Conservation (phyloP, 2,113 vertebrate genomes). For the Tauraco erythrolophus region DNA sequence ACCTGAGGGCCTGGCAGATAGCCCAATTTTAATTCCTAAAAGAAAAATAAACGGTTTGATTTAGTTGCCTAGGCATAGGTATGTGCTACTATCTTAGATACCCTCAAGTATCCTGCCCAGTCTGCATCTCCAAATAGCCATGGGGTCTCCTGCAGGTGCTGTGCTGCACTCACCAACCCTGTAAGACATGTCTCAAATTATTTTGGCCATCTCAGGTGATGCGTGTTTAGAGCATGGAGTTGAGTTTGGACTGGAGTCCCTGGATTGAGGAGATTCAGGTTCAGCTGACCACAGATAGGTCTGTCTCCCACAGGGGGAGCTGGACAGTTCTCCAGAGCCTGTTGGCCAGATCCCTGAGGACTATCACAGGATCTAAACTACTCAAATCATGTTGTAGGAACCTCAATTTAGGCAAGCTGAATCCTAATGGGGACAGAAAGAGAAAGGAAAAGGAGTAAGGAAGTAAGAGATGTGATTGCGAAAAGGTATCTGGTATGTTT, state of each 20-base stretch:
- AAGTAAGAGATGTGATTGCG: not conserved
- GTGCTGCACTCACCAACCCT: not conserved
- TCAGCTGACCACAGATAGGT: not conserved
- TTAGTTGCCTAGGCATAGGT: not conserved
- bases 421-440: not conserved
- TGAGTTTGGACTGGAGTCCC: not conserved
- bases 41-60: no score
- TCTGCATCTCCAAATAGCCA: not conserved
- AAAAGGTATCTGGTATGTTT: rapidly evolving
- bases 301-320: not conserved
- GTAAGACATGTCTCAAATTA: not conserved
- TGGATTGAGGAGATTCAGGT: not conserved
- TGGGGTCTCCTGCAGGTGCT: not conserved
- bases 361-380: not conserved
- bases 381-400: not conserved
- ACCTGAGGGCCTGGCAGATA: not conserved
- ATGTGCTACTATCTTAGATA: not conserved
- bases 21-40: not conserved
- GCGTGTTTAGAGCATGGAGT: not conserved
- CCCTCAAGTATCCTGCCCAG: not conserved
- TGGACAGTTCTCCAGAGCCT: not conserved
- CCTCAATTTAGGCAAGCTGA: not conserved
- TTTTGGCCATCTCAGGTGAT: not conserved
- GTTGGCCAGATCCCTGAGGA: not conserved
- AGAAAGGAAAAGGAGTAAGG: not conserved